Evolutionary conservation across 2,888 invertebrate genomes (phyloP).

Genomic region (Alloplasta piceator): DNA sequence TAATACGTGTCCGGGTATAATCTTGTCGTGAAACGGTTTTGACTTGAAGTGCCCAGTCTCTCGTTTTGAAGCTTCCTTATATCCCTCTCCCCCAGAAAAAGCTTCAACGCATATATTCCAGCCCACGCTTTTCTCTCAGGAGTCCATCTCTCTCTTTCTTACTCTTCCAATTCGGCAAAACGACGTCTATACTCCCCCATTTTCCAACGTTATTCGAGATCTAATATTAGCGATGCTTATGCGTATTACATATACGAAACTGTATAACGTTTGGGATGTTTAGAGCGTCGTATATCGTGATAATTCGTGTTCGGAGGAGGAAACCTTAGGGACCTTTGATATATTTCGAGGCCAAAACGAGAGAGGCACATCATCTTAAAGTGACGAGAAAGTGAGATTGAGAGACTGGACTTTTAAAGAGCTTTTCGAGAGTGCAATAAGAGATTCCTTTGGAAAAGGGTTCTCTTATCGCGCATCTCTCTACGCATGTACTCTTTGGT

Average conservation of each 20-base stretch:
- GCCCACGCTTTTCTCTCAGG: constrained; percentile 79
- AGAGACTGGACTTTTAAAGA: constrained; percentile 4
- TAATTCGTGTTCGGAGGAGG: constrained; percentile 22
- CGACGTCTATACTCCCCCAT: constrained; percentile 46
- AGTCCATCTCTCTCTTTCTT: constrained; percentile 48
- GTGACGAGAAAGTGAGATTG: too few relatives aligned
- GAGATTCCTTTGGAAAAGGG: constrained; percentile 5
- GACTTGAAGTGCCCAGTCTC: constrained; percentile 78
- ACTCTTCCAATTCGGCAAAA: constrained; percentile 57
- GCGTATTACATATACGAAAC: constrained; percentile 30
- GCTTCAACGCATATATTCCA: constrained; percentile 67
- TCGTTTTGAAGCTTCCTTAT: constrained; percentile 76
- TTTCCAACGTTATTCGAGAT: constrained; percentile 70
- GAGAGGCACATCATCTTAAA: too few relatives aligned
- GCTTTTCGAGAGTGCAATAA: neutral
- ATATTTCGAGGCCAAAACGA: constrained; percentile 26
- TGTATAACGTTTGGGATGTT: neutral
- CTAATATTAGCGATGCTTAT: constrained; percentile 78
- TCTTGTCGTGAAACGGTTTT: constrained; percentile 60
- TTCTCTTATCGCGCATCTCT: too few relatives aligned
- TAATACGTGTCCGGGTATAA: constrained; percentile 22
- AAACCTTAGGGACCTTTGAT: constrained; percentile 40
- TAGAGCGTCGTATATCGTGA: constrained; percentile 10
- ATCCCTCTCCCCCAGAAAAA: constrained; percentile 68
- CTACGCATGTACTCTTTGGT: too few relatives aligned